phyloP scores from a whole-genome alignment of 2,797 vertebrate genomes.

The Scarus forsteni region DNA sequence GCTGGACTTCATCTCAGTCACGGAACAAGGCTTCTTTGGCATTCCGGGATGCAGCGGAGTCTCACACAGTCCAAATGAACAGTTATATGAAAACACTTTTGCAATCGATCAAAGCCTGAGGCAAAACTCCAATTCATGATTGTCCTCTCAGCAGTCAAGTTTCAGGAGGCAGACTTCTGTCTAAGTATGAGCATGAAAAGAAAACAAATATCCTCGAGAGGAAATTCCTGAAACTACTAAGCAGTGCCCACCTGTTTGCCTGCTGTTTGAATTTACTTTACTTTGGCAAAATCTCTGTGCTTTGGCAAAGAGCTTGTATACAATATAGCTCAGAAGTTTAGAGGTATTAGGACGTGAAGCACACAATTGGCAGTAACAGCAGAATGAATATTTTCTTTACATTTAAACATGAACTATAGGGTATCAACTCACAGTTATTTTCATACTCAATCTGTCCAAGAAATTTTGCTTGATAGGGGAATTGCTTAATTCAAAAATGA shows the following conservation, averaged over 20 bases:
- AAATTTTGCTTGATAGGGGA: no score
- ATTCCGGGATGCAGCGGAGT: conserved; percentile 68
- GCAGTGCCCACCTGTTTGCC: conserved; percentile 52
- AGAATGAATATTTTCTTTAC: neutral
- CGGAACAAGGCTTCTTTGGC: conserved; percentile 72
- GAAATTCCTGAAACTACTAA: conserved; percentile 53
- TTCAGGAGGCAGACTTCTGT: conserved; percentile 70
- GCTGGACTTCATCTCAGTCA: conserved; percentile 71
- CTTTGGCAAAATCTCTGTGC: conserved; percentile 47
- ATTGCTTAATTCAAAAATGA: neutral
- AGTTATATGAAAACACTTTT: conserved; percentile 79
- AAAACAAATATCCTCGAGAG: conserved; percentile 57
- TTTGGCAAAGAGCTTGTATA: conserved; percentile 24
- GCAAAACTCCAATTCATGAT: conserved; percentile 81
- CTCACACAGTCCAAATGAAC: conserved; percentile 72
- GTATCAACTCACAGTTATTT: neutral
- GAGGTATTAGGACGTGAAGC: conserved; percentile 3
- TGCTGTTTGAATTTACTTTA: conserved; percentile 52
- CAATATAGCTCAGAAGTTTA: conserved; percentile 3
- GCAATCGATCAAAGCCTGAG: conserved; percentile 78
- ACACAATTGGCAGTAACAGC: neutral
- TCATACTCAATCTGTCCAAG: neutral
- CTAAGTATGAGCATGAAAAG: conserved; percentile 66
- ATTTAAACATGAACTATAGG: neutral
- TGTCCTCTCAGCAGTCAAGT: conserved; percentile 74